Conservation (phyloP, 2,113 vertebrate genomes). For the Cyanoramphus novaezelandiae region DNA sequence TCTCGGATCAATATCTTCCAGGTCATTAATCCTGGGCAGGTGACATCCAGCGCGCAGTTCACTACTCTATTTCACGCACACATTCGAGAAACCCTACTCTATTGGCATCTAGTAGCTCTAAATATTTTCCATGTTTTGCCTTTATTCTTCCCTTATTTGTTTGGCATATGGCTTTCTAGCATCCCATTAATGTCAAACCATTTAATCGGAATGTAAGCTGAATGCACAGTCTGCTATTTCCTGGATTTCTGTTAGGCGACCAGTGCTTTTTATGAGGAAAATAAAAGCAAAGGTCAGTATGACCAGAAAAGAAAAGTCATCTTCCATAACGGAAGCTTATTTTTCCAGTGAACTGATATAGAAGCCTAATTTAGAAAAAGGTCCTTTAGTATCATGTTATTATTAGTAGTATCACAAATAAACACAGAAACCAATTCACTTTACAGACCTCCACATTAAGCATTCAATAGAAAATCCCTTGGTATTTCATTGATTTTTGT, state of each 20-base stretch:
- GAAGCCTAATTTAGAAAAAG: slow-evolving; percentile 52
- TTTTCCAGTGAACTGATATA: slow-evolving; percentile 56
- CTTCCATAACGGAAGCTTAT: slow-evolving; percentile 32
- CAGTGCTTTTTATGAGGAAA: slow-evolving; percentile 48
- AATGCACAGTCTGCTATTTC: slow-evolving; percentile 48
- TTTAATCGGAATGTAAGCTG: slow-evolving; percentile 44
- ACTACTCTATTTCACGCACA: slow-evolving; percentile 63
- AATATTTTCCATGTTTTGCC: slow-evolving; percentile 56
- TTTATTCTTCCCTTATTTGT: slow-evolving; percentile 14
- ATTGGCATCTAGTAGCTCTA: slow-evolving; percentile 49
- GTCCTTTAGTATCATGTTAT: slow-evolving; percentile 51
- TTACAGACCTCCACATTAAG: slow-evolving; percentile 53
- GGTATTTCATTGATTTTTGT: slow-evolving; percentile 53
- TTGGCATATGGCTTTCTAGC: slow-evolving; percentile 39
- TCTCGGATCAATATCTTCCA: slow-evolving; percentile 60
- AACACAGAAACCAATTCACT: slow-evolving; percentile 67
- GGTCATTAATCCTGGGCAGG: slow-evolving; percentile 63
- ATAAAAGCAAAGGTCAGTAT: slow-evolving; percentile 61
- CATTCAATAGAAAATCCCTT: slow-evolving; percentile 60
- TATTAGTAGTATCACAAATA: slow-evolving; percentile 68
- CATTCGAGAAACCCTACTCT: slow-evolving; percentile 60
- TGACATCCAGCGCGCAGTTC: slow-evolving; percentile 26
- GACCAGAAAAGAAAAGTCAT: slow-evolving; percentile 55
- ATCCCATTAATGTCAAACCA: slow-evolving; percentile 38
- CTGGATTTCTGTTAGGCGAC: slow-evolving; percentile 44